A percentile compares a stretch with the other conserved stretches of the same genome.
phyloP scores from a whole-genome alignment of 2,113 vertebrate species.

The Tragelaphus imberbis region DNA sequence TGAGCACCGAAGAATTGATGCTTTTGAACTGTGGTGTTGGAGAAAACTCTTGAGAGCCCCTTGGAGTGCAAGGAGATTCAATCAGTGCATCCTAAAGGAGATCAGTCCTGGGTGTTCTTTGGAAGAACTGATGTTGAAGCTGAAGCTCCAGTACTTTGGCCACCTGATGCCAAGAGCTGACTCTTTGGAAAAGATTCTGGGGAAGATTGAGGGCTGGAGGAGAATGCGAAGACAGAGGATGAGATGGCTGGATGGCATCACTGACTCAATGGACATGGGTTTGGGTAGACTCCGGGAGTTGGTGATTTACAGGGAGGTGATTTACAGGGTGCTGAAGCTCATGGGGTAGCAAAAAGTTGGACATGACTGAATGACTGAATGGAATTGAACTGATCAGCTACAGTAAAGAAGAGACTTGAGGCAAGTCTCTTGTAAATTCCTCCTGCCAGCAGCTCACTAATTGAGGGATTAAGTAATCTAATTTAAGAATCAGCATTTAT shows the following conservation, averaged over 20 bases:
- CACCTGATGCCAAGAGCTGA: not conserved
- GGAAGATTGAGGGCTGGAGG: fast-evolving
- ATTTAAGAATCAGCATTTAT: not conserved
- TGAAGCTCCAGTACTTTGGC: not conserved
- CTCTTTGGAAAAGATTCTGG: not conserved
- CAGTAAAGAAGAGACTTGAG: not conserved
- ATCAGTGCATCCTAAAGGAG: not conserved
- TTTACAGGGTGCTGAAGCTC: not conserved
- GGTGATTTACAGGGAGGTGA: not conserved
- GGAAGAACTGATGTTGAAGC: not conserved
- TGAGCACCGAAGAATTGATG: fast-evolving
- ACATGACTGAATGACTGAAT: not conserved
- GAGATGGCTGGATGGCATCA: not conserved
- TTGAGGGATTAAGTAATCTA: not conserved
- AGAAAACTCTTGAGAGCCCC: not conserved
- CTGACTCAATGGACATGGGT: not conserved
- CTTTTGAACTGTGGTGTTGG: not conserved
- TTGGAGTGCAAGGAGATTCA: not conserved
- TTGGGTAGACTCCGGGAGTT: not conserved
- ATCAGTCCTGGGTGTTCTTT: not conserved
- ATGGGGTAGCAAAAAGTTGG: not conserved
- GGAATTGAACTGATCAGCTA: not conserved
- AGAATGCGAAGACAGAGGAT: not conserved
- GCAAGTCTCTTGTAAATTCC: not conserved
- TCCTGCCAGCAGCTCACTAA: not conserved